Base-by-base conservation (phyloP, 2,888 invertebrate genomes). In the Meteorus colon region DNA sequence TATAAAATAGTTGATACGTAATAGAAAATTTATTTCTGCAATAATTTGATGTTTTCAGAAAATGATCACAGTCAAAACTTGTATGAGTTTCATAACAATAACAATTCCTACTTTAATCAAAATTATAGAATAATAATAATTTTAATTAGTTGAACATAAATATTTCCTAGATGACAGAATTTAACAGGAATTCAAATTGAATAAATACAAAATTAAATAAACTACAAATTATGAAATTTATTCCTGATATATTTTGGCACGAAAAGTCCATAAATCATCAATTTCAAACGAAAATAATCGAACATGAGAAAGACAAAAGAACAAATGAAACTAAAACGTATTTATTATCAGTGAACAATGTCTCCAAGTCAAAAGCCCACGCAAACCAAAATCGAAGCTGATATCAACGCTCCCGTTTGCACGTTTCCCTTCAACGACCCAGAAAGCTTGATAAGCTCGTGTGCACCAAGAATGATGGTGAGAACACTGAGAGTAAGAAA, bases 371-470 rank as follows among this genome's bases (percentile, higher is more conserved):
- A 63, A 48, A 48, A 48, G 48, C 48, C n/a, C 16, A n/a, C 14
- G 48, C 5, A 16, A n/a, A 48, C 48, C 4, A n/a, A 48, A 5
- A 74, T 74, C 62, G 16, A 31, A n/a, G 37, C 37, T 60, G 37
- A 29, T 24, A 24, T 48, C 68, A 41, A 45, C 60, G 48, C 24
- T 41, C 60, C n/a, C 55, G 29, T 48, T n/a, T 48, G 16, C 60
- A 37, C 34, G 27, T 31, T 45, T 27, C 34, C 41, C 62, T 63
- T 29, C 68, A 69, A 62, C 74, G 62, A 69, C 62, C 68, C 31
- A 68, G 74, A 74, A 74, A 69, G 48, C 74, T 69, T 48, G 69
- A 74, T 74, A 74, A 74, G 68, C 63, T 29, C 60, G 19, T 14
- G 14, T 63, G 8, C 63, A 63, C 29, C 27, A 29, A 14, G 55